Evolutionary conservation across 2,113 vertebrate species (phyloP).

Genomic region (Oncorhynchus masou): DNA sequence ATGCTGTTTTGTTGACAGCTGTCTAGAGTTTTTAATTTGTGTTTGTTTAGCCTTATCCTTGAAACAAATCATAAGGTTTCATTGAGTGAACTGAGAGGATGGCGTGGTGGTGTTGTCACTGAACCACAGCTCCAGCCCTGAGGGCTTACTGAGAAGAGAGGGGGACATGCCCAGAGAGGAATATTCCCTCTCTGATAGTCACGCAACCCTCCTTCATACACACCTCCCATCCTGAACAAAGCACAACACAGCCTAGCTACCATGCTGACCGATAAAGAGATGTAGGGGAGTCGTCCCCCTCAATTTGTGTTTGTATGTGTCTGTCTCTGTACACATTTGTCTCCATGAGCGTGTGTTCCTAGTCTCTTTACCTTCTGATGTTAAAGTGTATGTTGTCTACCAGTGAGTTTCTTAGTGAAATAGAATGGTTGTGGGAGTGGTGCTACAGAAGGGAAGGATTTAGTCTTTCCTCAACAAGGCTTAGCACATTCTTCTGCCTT

Average conservation of each 20-base stretch:
- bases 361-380: neutral
- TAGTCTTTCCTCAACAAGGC: slow-evolving; percentile 56
- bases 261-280: slow-evolving; percentile 45
- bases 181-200: slow-evolving; percentile 63
- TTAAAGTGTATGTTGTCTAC: neutral
- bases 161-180: slow-evolving; percentile 62
- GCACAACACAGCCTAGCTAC: slow-evolving; percentile 48
- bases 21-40: slow-evolving; percentile 26
- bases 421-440: slow-evolving; percentile 54
- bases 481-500: slow-evolving; percentile 54
- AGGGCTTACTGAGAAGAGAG: slow-evolving; percentile 44
- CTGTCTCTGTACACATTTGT: neutral
- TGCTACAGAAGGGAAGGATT: slow-evolving; percentile 57
- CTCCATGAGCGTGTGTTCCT: neutral
- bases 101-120: slow-evolving; percentile 48
- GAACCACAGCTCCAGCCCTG: slow-evolving; percentile 43
- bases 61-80: slow-evolving; percentile 38
- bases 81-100: slow-evolving; percentile 31
- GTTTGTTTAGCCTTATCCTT: slow-evolving; percentile 25
- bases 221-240: slow-evolving; percentile 48
- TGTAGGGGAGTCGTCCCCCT: slow-evolving; percentile 36
- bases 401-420: slow-evolving; percentile 34
- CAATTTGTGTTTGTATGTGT: slow-evolving; percentile 33
- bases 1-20: slow-evolving; percentile 45
- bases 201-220: slow-evolving; percentile 60